These are phyloP conservation scores for Folsomia manolachei DNA, from an alignment of 2,888 invertebrate genomes.

Conservation along the genomic window DNA sequence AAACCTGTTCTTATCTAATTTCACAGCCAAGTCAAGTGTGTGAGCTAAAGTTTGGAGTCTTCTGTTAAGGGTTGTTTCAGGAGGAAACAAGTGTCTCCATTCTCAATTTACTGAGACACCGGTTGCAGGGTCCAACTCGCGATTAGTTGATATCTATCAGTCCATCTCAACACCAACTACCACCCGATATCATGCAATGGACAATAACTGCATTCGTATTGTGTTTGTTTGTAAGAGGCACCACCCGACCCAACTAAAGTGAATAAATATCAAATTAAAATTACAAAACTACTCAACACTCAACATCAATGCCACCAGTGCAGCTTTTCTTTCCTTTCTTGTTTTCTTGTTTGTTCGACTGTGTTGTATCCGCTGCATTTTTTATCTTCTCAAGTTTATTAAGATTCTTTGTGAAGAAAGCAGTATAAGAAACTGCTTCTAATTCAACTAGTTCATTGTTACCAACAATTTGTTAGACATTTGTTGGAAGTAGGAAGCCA, in stretches of 20 bases:
- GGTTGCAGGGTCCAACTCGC: neutral
- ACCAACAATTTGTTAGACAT: too few relatives aligned
- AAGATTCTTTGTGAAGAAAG: too few relatives aligned
- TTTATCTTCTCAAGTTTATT: neutral
- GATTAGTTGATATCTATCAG: neutral
- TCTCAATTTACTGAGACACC: neutral
- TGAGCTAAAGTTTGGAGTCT: too few relatives aligned
- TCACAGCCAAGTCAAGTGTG: neutral
- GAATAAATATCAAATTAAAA: neutral
- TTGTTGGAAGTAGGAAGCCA: too few relatives aligned
- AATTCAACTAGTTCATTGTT: too few relatives aligned
- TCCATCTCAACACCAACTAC: neutral
- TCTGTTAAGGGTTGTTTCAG: neutral
- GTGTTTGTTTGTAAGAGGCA: too few relatives aligned
- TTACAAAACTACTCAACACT: neutral
- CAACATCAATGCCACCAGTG: neutral
- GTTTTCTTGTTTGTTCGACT: too few relatives aligned
- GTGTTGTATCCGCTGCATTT: neutral
- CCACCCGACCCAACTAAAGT: neutral
- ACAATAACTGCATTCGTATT: neutral
- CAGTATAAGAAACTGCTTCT: too few relatives aligned
- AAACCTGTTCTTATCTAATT: neutral
- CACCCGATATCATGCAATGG: neutral
- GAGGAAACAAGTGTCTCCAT: neutral
- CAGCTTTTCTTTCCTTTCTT: neutral